Base-by-base conservation (phyloP, 1,140 invertebrate species). In the Phocides pigmalion region DNA sequence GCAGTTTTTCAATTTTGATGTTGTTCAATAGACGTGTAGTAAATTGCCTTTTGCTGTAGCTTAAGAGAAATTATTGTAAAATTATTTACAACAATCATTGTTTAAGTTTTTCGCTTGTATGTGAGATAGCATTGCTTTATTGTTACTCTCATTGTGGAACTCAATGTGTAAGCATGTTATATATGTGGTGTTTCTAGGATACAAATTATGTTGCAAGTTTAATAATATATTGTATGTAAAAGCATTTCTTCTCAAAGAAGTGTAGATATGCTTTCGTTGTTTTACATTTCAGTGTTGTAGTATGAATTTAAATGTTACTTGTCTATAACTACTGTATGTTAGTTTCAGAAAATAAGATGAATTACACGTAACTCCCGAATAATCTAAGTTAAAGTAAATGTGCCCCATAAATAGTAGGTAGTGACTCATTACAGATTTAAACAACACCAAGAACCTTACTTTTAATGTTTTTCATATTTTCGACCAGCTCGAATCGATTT, bases 21-120 rank as follows among this genome's bases (percentile, higher is more conserved):
- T 79, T 72, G 68, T 83, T 78, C 68, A 72, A 70, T 79, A 74
- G 65, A 79, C 53, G 70, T 78, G 76, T 76, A 82, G 79, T 68
- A 62, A 88, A 82, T 81, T 82, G 86, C 84, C 84, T 89, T 87
- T 89, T 85, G 84, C 81, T 79, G 47, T 87, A 87, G 83, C 53
- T 62, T 89, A 87, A 90, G 82, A 75, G 19, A 87, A 80, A 81
- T 86, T 84, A 86, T 74, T 76, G 81, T 81, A 70, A 79, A 76
- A 62, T 71, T 74, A 65, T 77, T 79, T 70, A 68, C 51, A 53
- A 53, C 32, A 67, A 76, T 68, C 65, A 71, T 66, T 75, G 74
- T 78, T 76, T 77, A 66, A 70, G 66, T 68, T 74, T 66, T 66
- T 53, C 66, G 64, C 53, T 51, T 35, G 41, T 35, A 50, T 37